phyloP scores from a whole-genome alignment of 2,888 invertebrate genomes.

The Abscondita cerata region DNA sequence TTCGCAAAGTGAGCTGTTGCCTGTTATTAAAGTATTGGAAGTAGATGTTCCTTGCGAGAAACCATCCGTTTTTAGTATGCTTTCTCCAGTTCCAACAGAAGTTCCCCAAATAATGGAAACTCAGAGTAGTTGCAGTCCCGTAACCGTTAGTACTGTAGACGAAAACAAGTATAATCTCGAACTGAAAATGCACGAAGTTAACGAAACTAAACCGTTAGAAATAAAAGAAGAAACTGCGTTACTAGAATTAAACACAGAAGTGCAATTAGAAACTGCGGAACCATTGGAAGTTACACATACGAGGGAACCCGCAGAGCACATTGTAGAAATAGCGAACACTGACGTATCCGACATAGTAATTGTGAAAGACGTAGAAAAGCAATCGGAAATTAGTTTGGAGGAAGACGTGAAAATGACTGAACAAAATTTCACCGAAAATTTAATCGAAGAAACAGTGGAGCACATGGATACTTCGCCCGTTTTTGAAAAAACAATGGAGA shows the following conservation, averaged over 20 bases:
- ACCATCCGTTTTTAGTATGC: no score
- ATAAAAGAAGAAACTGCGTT: slow-evolving; percentile 3
- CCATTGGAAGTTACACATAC: not conserved
- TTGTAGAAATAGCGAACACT: not conserved
- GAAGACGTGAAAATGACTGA: slow-evolving; percentile 3
- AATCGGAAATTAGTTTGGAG: no score
- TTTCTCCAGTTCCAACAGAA: no score
- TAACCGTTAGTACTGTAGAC: no score
- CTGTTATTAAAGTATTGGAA: no score
- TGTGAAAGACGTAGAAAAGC: no score
- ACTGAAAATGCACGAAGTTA: slow-evolving; percentile 10
- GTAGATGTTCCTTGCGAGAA: no score
- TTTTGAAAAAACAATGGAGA: no score
- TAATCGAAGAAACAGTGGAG: not conserved
- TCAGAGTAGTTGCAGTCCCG: no score
- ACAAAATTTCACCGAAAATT: not conserved
- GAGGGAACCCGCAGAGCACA: not conserved
- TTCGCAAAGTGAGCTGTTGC: no score
- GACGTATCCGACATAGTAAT: not conserved
- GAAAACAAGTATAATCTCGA: no score
- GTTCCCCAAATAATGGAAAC: no score
- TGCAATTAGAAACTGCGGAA: not conserved
- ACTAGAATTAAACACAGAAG: slow-evolving; percentile 4
- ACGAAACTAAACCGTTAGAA: slow-evolving; percentile 9
- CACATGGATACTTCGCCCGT: not conserved